phyloP scores from a whole-genome alignment of 2,113 vertebrate genomes.

The Carlito syrichta region DNA sequence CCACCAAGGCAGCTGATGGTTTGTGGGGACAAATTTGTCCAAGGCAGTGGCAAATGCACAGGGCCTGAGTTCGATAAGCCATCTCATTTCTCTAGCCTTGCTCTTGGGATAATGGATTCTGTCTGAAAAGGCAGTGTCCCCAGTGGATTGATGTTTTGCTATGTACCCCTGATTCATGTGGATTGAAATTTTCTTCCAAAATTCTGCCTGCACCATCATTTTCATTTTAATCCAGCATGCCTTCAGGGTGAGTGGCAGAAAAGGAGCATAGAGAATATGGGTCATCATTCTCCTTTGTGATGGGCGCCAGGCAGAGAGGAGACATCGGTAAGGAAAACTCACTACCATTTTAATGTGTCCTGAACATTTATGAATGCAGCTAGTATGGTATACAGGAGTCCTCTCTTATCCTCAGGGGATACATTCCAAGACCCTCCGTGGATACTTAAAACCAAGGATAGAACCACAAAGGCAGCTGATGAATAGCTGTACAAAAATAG shows the following conservation, averaged over 20 bases:
- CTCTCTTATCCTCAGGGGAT: not conserved
- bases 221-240: not conserved
- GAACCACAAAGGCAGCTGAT: too few species aligned
- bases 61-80: not conserved
- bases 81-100: not conserved
- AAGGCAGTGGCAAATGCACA: not conserved
- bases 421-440: not conserved
- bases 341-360: not conserved
- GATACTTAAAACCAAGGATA: not conserved
- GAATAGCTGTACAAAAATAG: conserved; percentile 6
- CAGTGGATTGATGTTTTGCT: not conserved
- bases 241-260: not conserved
- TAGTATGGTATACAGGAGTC: too few species aligned
- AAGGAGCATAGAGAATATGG: not conserved
- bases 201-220: not conserved
- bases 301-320: not conserved
- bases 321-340: not conserved
- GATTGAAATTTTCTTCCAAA: not conserved
- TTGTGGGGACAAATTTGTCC: not conserved
- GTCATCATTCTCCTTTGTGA: not conserved
- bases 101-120: not conserved
- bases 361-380: too few species aligned
- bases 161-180: not conserved
- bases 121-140: not conserved
- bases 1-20: not conserved